Percentiles rank a stretch among this genome's conserved stretches.
Evolutionary conservation across 2,888 invertebrate species (phyloP).

Genomic region (Magallana nippona): DNA sequence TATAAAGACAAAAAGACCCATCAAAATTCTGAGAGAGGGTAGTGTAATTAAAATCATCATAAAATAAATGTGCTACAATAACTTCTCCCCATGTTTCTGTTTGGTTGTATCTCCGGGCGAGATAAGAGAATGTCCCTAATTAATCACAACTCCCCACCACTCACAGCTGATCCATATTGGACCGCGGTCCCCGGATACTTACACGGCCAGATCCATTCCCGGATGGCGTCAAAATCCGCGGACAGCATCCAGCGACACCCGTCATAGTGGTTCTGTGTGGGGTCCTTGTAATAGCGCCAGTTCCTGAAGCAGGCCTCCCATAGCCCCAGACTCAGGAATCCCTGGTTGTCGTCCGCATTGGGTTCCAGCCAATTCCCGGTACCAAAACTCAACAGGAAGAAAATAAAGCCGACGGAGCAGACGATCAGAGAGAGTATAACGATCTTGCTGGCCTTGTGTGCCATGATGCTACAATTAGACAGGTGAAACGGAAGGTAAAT

Average conservation of each 20-base stretch:
- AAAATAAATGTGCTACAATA: neutral
- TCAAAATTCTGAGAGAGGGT: too few species aligned
- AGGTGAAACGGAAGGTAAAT: neutral
- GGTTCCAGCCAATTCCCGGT: constrained; percentile 71
- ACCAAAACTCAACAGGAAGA: constrained; percentile 62
- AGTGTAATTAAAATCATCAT: too few species aligned
- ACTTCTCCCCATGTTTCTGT: neutral
- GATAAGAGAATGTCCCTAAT: neutral
- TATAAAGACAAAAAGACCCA: too few species aligned
- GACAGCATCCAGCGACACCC: constrained; percentile 99
- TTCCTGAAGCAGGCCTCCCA: constrained; percentile 97
- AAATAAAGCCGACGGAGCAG: constrained; percentile 36
- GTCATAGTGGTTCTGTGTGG: constrained; percentile 92
- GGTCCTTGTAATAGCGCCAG: constrained; percentile 91
- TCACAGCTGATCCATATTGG: neutral
- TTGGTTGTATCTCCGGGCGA: neutral
- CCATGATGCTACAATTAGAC: constrained; percentile 8
- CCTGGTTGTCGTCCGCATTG: constrained; percentile 59
- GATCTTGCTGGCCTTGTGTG: neutral
- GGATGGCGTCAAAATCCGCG: constrained; percentile 96
- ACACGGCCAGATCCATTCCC: constrained; percentile 93
- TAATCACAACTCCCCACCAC: neutral
- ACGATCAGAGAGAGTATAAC: neutral
- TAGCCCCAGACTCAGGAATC: constrained; percentile 94
- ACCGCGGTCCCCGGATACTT: constrained; percentile 77